Conservation (phyloP, 2,888 invertebrate genomes). For the Ischnus inquisitorius region DNA sequence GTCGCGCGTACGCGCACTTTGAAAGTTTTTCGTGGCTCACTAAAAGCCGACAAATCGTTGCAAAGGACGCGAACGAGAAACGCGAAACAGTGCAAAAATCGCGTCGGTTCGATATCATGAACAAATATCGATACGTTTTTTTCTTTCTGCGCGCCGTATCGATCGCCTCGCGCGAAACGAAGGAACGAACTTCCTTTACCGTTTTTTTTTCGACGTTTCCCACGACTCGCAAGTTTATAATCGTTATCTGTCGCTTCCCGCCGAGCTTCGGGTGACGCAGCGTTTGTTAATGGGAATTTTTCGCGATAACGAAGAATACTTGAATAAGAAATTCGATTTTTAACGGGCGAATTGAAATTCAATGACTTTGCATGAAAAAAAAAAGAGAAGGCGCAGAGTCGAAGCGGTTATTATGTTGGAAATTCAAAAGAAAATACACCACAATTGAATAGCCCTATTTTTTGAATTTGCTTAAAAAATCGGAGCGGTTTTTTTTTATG, state of each 20-base stretch:
- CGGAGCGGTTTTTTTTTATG: neutral
- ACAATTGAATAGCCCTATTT: no score
- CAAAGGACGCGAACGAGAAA: neutral
- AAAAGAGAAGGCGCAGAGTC: no score
- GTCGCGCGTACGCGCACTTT: constrained; percentile 6
- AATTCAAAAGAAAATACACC: no score
- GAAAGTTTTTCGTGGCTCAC: neutral
- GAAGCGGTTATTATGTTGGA: neutral
- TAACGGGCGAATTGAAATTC: neutral
- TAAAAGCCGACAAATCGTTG: neutral
- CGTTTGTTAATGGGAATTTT: neutral
- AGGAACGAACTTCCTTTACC: neutral
- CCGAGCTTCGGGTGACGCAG: constrained; percentile 2
- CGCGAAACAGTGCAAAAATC: neutral
- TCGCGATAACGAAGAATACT: constrained; percentile 9
- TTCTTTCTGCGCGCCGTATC: neutral
- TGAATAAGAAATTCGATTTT: neutral
- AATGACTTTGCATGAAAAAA: no score
- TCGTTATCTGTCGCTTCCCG: constrained; percentile 7
- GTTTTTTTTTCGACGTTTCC: neutral
- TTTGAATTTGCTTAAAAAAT: no score
- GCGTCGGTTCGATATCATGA: neutral
- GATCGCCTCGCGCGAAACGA: neutral
- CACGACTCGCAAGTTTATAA: neutral
- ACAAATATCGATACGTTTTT: neutral